Evolutionary conservation across 2,888 invertebrate genomes (phyloP).

Genomic region (Heteromyza rotundicornis): DNA sequence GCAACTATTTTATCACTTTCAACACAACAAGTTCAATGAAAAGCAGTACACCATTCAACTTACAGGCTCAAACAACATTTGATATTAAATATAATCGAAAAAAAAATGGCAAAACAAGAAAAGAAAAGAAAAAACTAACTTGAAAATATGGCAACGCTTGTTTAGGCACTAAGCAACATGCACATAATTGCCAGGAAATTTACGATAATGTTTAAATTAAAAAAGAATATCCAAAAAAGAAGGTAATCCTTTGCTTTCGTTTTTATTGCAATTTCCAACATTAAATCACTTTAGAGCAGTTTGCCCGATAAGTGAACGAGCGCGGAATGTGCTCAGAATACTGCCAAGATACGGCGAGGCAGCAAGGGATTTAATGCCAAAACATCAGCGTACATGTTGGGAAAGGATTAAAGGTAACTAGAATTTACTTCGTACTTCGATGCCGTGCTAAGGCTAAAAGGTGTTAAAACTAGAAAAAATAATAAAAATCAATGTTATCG

Average conservation of each 20-base stretch:
- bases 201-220: conserved; percentile 54
- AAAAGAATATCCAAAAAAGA: conserved; percentile 34
- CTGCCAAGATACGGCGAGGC: not conserved
- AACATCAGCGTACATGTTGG: not conserved
- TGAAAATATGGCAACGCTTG: conserved; percentile 3
- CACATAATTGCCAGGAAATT: conserved; percentile 53
- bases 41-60: not conserved
- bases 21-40: not conserved
- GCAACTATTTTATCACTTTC: not conserved
- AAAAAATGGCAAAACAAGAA: not conserved
- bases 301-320: conserved; percentile 51
- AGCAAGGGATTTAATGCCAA: not conserved
- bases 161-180: conserved; percentile 35
- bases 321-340: conserved; percentile 24
- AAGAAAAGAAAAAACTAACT: not conserved
- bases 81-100: not conserved
- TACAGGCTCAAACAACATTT: not conserved
- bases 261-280: conserved; percentile 38
- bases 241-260: conserved; percentile 37
- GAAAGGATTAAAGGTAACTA: not conserved
- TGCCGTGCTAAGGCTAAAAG: conserved; percentile 32
- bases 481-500: too few species aligned
- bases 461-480: conserved; percentile 55
- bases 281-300: conserved; percentile 56
- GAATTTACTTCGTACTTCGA: not conserved